Evolutionary conservation across 2,888 invertebrate genomes (phyloP).

Genomic region (Helleia helle): DNA sequence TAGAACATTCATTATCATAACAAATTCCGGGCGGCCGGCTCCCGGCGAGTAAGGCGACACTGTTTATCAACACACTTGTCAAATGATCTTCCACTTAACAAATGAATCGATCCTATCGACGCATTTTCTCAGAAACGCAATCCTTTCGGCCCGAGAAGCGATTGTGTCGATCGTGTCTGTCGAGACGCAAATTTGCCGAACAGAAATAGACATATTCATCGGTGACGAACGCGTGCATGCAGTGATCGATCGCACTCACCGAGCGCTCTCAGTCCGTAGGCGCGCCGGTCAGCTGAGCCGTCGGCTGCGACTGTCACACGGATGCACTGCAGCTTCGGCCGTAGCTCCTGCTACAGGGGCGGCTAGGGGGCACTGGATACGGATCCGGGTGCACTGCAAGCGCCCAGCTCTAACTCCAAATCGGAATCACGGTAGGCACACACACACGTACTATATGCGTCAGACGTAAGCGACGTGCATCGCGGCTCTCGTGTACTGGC

Average conservation of each 20-base stretch:
- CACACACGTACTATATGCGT: constrained; percentile 73
- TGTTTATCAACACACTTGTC: constrained; percentile 67
- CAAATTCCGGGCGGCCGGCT: constrained; percentile 26
- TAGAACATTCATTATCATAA: constrained; percentile 40
- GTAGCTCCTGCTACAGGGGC: constrained; percentile 29
- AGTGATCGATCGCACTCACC: constrained; percentile 69
- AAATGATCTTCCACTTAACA: constrained; percentile 29
- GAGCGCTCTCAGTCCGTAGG: constrained; percentile 55
- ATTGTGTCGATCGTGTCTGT: too few species aligned
- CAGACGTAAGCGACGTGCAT: constrained; percentile 62
- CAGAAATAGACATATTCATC: constrained; percentile 60
- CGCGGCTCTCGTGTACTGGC: constrained; percentile 62
- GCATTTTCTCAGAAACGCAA: constrained; percentile 16
- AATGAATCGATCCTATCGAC: constrained; percentile 36
- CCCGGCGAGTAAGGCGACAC: constrained; percentile 53
- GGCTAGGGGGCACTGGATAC: constrained; percentile 26
- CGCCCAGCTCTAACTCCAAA: constrained; percentile 39
- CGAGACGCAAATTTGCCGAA: constrained; percentile 29
- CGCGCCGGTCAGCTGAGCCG: constrained; percentile 63
- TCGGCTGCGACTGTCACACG: constrained; percentile 34
- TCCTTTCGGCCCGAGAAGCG: constrained; percentile 5
- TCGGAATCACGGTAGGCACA: constrained; percentile 57
- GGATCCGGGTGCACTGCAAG: constrained; percentile 43
- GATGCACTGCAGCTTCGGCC: constrained; percentile 26
- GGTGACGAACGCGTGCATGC: constrained; percentile 56